Evolutionary conservation across 2,113 vertebrate genomes (phyloP).

Genomic region (Numida meleagris): DNA sequence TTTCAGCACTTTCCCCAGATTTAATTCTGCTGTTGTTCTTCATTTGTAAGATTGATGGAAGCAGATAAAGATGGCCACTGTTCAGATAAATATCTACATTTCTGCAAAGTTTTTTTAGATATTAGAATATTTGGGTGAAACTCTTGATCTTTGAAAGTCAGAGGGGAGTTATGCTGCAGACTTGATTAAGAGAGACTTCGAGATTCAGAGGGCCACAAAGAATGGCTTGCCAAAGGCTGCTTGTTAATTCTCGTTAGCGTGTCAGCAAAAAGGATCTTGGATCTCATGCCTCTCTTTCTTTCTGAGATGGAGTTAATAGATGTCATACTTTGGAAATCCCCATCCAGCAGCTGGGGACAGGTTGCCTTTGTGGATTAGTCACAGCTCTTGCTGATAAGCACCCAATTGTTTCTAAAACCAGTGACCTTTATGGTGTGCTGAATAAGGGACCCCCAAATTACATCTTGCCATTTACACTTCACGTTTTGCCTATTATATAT

Average conservation of each 20-base stretch:
- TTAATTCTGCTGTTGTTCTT: not conserved
- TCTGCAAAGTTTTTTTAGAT: not conserved
- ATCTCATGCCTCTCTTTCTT: not conserved
- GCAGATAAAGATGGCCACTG: not conserved
- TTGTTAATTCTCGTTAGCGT: not conserved
- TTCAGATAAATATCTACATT: not conserved
- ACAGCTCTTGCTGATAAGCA: not conserved
- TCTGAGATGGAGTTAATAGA: not conserved
- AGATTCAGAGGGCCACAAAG: not conserved
- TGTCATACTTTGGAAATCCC: not conserved
- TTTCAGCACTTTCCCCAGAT: not conserved
- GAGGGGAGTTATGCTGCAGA: accelerated
- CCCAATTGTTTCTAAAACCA: not conserved
- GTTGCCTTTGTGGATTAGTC: not conserved
- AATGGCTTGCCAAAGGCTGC: not conserved
- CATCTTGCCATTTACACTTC: accelerated
- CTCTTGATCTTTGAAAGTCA: not conserved
- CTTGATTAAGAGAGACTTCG: not conserved
- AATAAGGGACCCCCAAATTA: not conserved
- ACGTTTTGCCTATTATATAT: not conserved
- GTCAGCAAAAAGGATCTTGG: not conserved
- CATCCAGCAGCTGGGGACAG: not conserved
- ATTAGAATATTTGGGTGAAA: not conserved
- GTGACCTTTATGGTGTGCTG: not conserved
- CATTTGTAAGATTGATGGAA: not conserved